Evolutionary conservation across 2,113 vertebrate genomes (phyloP).

Genomic region (Megaleporinus macrocephalus): DNA sequence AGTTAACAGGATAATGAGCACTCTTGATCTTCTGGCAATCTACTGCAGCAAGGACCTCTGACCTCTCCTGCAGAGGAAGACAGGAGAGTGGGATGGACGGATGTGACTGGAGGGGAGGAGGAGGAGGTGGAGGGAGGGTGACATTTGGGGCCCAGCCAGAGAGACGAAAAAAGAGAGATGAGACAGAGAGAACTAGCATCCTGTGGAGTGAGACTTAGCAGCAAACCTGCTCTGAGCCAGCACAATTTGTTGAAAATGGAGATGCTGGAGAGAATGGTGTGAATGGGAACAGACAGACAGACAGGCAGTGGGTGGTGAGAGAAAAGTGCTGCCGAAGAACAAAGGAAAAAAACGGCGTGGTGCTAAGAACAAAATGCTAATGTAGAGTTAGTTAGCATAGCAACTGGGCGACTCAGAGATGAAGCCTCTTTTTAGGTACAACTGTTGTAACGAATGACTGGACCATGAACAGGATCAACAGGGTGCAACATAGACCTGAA

Average conservation of each 20-base stretch:
- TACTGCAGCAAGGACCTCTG: slow-evolving; percentile 75
- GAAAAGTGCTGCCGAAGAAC: slow-evolving; percentile 18
- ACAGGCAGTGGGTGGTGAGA: slow-evolving; percentile 29
- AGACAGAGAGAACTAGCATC: slow-evolving; percentile 47
- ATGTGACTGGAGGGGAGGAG: slow-evolving; percentile 62
- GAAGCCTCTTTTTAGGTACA: neutral
- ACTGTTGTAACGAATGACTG: slow-evolving; percentile 13
- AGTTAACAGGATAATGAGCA: slow-evolving; percentile 98
- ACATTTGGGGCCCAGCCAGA: slow-evolving; percentile 53
- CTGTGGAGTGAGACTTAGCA: neutral
- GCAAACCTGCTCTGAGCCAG: neutral
- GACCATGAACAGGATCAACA: neutral
- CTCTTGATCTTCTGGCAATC: slow-evolving; percentile 82
- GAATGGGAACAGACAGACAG: slow-evolving; percentile 24
- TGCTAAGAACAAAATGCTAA: slow-evolving; percentile 5
- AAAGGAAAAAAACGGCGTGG: neutral
- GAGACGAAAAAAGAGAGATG: slow-evolving; percentile 63
- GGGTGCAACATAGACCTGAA: neutral
- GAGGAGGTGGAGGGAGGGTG: slow-evolving; percentile 56
- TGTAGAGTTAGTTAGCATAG: neutral
- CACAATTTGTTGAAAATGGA: neutral
- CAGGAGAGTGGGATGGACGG: slow-evolving; percentile 64
- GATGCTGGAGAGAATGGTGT: slow-evolving; percentile 25
- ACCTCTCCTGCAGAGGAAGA: slow-evolving; percentile 68
- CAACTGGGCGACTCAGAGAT: neutral